Conservation (phyloP, 2,797 vertebrate species). For the Oreochromis mossambicus region DNA sequence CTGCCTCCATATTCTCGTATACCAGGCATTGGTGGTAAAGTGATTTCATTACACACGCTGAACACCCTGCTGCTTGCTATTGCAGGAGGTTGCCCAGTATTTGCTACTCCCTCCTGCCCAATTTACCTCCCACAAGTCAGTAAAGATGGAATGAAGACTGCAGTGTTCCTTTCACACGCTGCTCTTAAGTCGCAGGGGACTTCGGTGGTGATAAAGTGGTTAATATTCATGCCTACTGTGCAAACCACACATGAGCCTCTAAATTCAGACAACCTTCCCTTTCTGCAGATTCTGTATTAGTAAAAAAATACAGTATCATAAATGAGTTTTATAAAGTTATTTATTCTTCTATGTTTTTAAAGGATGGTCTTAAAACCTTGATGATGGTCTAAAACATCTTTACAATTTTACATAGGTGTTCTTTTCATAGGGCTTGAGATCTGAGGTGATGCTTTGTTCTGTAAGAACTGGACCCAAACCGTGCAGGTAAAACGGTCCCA, state of each 20-base stretch:
- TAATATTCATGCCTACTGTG: not conserved
- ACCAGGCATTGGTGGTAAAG: not conserved
- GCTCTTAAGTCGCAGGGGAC: not conserved
- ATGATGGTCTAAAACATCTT: not conserved
- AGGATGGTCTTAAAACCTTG: not conserved
- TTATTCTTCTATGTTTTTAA: not conserved
- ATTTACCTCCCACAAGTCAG: constrained; percentile 5
- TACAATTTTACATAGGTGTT: not conserved
- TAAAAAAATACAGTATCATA: not conserved
- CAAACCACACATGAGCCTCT: not conserved
- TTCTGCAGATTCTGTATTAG: not conserved
- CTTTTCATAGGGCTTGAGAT: not conserved
- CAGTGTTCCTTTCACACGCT: not conserved
- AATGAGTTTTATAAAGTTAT: not conserved
- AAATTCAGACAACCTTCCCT: not conserved
- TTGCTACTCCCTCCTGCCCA: constrained; percentile 22
- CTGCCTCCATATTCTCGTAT: not conserved
- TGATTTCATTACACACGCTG: constrained; percentile 20
- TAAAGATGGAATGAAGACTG: not conserved
- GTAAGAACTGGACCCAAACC: not conserved
- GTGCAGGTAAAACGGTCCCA: not conserved
- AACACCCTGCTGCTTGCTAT: constrained; percentile 1
- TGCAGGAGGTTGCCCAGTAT: not conserved
- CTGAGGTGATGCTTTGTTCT: not conserved
- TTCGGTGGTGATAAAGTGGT: constrained; percentile 14